A percentile compares a stretch with the other conserved stretches of the same genome.
phyloP scores from a whole-genome alignment of 2,113 vertebrate species.

The Aix galericulata region DNA sequence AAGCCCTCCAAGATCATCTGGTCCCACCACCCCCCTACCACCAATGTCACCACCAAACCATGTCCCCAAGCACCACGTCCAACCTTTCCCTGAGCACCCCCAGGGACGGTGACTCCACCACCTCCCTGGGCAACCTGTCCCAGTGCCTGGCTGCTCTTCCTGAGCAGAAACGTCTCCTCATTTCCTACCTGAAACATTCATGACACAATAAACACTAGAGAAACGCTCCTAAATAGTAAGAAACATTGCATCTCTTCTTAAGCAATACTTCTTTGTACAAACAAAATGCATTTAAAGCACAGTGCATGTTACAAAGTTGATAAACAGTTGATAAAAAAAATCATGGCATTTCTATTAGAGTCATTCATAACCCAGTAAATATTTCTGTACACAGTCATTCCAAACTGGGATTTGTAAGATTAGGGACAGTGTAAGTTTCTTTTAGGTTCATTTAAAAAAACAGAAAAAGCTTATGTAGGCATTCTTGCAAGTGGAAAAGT shows the following conservation, averaged over 20 bases:
- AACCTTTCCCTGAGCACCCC: too few species aligned
- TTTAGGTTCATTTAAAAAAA: neutral
- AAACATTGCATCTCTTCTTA: neutral
- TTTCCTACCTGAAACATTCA: neutral
- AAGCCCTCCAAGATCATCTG: too few species aligned
- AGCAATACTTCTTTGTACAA: neutral
- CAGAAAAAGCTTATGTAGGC: neutral
- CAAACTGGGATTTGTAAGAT: neutral
- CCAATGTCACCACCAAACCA: too few species aligned
- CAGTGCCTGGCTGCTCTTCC: too few species aligned
- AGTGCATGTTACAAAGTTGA: neutral
- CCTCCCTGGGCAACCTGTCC: too few species aligned
- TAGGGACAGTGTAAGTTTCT: neutral
- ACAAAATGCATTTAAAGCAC: neutral
- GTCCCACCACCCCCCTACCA: too few species aligned
- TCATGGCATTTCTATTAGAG: neutral
- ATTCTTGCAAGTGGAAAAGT: neutral
- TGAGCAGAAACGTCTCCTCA: too few species aligned
- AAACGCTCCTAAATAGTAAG: neutral
- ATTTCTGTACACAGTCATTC: neutral
- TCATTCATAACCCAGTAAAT: neutral
- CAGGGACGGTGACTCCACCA: too few species aligned
- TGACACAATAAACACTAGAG: neutral
- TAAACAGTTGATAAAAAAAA: neutral
- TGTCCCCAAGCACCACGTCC: too few species aligned